A percentile compares a stretch with the other conserved stretches of the same genome.
These are phyloP conservation scores for Climacteris rufus DNA, from an alignment of 2,113 vertebrate species.

Conservation along the genomic window DNA sequence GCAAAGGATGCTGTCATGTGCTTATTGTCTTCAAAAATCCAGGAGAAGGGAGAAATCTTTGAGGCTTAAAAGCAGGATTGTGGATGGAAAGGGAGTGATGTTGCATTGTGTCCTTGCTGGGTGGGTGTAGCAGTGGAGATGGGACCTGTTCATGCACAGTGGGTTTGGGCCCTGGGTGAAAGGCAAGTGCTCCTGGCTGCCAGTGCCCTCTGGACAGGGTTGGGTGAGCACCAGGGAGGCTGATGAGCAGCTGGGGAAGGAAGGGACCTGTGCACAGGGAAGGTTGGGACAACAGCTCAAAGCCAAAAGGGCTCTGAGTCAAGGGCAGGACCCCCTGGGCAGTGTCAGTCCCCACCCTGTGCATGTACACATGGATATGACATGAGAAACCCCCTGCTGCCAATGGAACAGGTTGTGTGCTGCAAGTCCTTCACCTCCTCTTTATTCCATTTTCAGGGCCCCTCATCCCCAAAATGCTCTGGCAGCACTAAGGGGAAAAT, in stretches of 20 bases:
- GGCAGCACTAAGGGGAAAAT: background rate
- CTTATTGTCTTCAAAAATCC: background rate
- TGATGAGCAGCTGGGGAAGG: background rate
- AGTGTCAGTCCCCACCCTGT: background rate
- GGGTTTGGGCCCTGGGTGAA: too few species aligned
- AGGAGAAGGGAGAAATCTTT: background rate
- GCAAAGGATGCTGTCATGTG: background rate
- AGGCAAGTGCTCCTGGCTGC: background rate
- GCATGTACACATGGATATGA: accelerated
- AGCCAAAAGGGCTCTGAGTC: accelerated
- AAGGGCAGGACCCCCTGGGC: background rate
- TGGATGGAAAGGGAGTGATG: background rate
- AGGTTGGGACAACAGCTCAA: background rate
- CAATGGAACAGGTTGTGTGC: background rate
- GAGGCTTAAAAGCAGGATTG: background rate
- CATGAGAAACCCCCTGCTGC: background rate
- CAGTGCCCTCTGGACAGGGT: background rate
- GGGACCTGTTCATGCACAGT: accelerated
- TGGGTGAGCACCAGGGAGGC: background rate
- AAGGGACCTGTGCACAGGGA: background rate
- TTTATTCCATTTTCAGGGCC: accelerated
- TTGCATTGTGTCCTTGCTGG: accelerated
- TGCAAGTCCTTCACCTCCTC: background rate
- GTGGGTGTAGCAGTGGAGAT: background rate
- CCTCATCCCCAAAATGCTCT: background rate